Evolutionary conservation across 2,113 vertebrate species (phyloP).

Genomic region (Perccottus glenii): DNA sequence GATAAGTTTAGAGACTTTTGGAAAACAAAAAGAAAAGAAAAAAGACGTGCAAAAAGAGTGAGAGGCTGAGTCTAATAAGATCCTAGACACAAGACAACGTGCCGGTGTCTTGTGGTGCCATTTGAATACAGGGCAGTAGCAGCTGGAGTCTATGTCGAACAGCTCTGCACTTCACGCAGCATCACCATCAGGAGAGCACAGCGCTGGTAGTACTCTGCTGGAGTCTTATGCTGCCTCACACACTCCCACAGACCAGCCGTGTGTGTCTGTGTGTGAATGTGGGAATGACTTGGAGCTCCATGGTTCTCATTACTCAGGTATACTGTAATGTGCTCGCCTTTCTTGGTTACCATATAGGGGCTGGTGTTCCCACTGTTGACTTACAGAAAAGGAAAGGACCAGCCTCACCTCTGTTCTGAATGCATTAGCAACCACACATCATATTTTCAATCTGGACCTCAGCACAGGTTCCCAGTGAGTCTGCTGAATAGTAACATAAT

Average conservation of each 20-base stretch:
- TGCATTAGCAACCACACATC: constrained; percentile 71
- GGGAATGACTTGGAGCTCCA: constrained; percentile 57
- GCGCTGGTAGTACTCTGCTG: constrained; percentile 61
- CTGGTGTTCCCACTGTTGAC: constrained; percentile 65
- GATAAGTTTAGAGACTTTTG: constrained; percentile 46
- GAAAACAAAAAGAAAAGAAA: neutral
- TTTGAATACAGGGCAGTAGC: constrained; percentile 68
- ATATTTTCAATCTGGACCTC: constrained; percentile 69
- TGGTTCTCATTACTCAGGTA: constrained; percentile 70
- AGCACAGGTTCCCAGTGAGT: constrained; percentile 50
- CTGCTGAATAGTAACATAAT: constrained; percentile 60
- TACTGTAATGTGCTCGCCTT: constrained; percentile 58
- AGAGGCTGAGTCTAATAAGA: constrained; percentile 63
- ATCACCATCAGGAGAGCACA: constrained; percentile 65
- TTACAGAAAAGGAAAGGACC: constrained; percentile 57
- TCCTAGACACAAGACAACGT: constrained; percentile 49
- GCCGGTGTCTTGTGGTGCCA: constrained; percentile 61
- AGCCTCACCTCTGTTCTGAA: constrained; percentile 72
- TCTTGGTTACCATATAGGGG: constrained; percentile 49
- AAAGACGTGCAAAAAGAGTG: constrained; percentile 49
- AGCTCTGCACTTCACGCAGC: constrained; percentile 72
- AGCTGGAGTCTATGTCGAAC: constrained; percentile 69
- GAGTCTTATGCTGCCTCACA: constrained; percentile 61
- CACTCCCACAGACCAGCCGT: constrained; percentile 51
- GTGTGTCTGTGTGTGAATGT: constrained; percentile 33